A percentile compares a stretch with the other conserved stretches of the same genome.
These are phyloP conservation scores for Schizopygopsis pylzovi DNA, from an alignment of 2,797 vertebrate genomes.

Conservation along the genomic window DNA sequence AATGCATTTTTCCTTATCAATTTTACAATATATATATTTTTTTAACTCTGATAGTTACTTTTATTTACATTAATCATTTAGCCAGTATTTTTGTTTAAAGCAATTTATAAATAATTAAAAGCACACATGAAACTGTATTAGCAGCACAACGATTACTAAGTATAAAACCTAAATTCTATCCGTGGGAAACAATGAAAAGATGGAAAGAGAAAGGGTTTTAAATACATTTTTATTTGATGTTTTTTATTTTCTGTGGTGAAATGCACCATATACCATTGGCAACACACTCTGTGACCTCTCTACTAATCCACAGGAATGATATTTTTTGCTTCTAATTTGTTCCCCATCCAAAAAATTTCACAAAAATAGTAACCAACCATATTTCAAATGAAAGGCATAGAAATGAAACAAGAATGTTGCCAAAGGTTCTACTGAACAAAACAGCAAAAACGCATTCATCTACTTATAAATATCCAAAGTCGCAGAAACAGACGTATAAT, in stretches of 20 bases:
- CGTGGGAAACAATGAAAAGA: background rate
- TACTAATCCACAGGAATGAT: background rate
- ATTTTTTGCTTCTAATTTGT: conserved; percentile 8
- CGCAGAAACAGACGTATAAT: conserved; percentile 28
- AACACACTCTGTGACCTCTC: background rate
- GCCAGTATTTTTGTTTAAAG: background rate
- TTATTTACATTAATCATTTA: background rate
- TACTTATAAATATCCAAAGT: conserved; percentile 33
- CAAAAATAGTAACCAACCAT: conserved; percentile 23
- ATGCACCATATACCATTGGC: background rate
- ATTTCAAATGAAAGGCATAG: conserved; percentile 27
- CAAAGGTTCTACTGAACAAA: conserved; percentile 25
- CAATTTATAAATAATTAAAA: background rate
- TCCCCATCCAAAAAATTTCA: conserved; percentile 1
- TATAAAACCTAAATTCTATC: background rate
- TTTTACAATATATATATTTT: background rate
- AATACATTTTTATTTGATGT: background rate
- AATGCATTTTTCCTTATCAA: background rate
- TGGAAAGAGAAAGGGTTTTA: background rate
- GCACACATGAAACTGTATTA: background rate
- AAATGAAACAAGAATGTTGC: conserved; percentile 20
- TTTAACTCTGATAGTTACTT: background rate
- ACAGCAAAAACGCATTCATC: conserved; percentile 22
- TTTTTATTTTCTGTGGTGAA: background rate
- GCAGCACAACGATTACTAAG: background rate